These are phyloP conservation scores for Nomia melanderi DNA, from an alignment of 1,140 invertebrate species.

Conservation along the genomic window DNA sequence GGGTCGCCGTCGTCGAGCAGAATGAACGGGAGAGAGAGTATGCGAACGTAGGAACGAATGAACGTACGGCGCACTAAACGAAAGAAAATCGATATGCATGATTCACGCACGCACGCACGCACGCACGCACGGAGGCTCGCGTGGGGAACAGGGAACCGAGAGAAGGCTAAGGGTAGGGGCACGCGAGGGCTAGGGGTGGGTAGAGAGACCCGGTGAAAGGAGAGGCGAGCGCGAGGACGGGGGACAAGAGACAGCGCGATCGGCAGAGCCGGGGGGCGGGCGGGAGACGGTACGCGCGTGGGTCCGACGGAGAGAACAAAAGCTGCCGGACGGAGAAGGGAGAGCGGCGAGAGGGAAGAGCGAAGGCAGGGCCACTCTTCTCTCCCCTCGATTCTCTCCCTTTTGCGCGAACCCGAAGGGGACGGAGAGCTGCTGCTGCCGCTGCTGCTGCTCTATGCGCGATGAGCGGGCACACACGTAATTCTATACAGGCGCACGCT, in stretches of 20 bases:
- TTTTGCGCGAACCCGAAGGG: conserved; percentile 49
- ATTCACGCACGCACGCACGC: conserved; percentile 77
- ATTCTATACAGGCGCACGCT: conserved; percentile 76
- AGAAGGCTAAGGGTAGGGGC: conserved; percentile 32
- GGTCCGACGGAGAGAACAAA: conserved; percentile 9
- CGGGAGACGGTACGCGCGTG: too few species aligned
- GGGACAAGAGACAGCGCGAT: background rate
- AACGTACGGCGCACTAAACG: conserved; percentile 55
- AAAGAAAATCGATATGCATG: conserved; percentile 81
- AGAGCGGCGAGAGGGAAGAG: conserved; percentile 42
- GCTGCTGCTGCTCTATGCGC: conserved; percentile 51
- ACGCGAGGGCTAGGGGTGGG: conserved; percentile 14
- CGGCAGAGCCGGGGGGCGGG: too few species aligned
- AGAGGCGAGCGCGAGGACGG: background rate
- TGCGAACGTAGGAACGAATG: background rate
- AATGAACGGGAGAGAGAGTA: background rate
- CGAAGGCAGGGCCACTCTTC: conserved; percentile 52
- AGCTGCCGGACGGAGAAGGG: conserved; percentile 16
- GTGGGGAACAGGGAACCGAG: conserved; percentile 46
- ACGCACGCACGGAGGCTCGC: conserved; percentile 30
- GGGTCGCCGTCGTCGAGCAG: background rate
- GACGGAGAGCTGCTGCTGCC: conserved; percentile 46
- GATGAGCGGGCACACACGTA: conserved; percentile 68
- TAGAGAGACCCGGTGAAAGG: conserved; percentile 41
- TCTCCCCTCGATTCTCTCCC: conserved; percentile 53